These are phyloP conservation scores for Tympanuchus pallidicinctus DNA, from an alignment of 2,113 vertebrate species.

Conservation along the genomic window DNA sequence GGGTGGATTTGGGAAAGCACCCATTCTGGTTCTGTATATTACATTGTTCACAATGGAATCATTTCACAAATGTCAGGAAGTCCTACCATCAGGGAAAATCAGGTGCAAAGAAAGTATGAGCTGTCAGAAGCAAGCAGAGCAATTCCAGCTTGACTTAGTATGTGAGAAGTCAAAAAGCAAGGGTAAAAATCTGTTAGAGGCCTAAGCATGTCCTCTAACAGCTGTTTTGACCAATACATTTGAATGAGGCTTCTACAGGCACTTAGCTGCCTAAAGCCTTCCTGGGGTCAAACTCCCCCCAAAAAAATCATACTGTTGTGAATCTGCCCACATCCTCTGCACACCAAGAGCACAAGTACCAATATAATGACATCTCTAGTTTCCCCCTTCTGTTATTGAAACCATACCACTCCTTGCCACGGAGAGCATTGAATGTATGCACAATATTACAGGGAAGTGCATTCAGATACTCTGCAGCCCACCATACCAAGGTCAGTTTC, in stretches of 20 bases:
- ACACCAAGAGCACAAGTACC: accelerated
- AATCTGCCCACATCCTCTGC: not conserved
- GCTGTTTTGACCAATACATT: not conserved
- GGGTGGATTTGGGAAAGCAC: conserved; percentile 6
- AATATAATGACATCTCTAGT: not conserved
- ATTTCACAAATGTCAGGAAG: conserved; percentile 5
- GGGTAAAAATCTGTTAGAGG: not conserved
- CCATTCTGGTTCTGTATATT: conserved; percentile 11
- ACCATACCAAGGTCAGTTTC: not conserved
- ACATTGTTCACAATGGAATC: conserved; percentile 21
- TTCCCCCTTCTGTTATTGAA: not conserved
- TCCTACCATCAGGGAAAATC: not conserved
- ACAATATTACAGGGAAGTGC: not conserved
- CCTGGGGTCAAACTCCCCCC: not conserved
- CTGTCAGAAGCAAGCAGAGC: not conserved
- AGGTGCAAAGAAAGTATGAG: not conserved
- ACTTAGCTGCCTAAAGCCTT: not conserved
- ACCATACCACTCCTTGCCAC: not conserved
- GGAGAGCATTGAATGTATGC: not conserved
- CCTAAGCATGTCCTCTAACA: not conserved
- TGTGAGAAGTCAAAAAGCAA: not conserved
- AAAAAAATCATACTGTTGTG: not conserved
- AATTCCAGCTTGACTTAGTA: not conserved
- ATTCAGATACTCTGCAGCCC: not conserved
- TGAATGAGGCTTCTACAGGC: not conserved